Conservation (phyloP, 1,140 invertebrate species). For the Micrasema longulum region DNA sequence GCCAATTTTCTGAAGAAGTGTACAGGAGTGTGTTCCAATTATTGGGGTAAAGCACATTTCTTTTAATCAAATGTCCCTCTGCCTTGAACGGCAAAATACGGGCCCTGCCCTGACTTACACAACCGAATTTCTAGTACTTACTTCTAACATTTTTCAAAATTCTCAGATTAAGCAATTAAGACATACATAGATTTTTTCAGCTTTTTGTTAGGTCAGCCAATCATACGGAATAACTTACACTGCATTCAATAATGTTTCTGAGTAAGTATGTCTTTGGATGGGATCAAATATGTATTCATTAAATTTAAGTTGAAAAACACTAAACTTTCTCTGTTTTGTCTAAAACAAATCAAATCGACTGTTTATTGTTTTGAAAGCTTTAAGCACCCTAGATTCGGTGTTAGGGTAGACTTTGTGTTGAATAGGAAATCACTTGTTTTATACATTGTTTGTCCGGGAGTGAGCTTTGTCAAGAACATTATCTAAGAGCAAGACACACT, state of each 20-base stretch:
- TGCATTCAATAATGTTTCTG: too few relatives aligned
- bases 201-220: too few relatives aligned
- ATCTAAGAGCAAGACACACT: background rate
- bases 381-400: slow-evolving; percentile 49
- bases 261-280: background rate
- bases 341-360: slow-evolving; percentile 32
- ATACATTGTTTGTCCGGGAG: slow-evolving; percentile 17
- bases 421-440: slow-evolving; percentile 18
- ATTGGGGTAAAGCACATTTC: slow-evolving; percentile 5
- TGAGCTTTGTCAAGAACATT: background rate
- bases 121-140: background rate
- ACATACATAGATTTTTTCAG: too few relatives aligned
- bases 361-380: slow-evolving; percentile 45
- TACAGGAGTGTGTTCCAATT: background rate
- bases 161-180: too few relatives aligned
- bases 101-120: background rate
- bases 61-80: background rate
- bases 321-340: slow-evolving; percentile 14
- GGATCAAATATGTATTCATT: slow-evolving; percentile 36
- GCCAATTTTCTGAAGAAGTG: slow-evolving; percentile 2
- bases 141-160: too few relatives aligned
- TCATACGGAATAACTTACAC: too few relatives aligned
- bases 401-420: slow-evolving; percentile 35
- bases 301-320: slow-evolving; percentile 30
- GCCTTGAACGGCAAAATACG: background rate